phyloP scores from a whole-genome alignment of 2,797 vertebrate species.

The Crocidura indochinensis region DNA sequence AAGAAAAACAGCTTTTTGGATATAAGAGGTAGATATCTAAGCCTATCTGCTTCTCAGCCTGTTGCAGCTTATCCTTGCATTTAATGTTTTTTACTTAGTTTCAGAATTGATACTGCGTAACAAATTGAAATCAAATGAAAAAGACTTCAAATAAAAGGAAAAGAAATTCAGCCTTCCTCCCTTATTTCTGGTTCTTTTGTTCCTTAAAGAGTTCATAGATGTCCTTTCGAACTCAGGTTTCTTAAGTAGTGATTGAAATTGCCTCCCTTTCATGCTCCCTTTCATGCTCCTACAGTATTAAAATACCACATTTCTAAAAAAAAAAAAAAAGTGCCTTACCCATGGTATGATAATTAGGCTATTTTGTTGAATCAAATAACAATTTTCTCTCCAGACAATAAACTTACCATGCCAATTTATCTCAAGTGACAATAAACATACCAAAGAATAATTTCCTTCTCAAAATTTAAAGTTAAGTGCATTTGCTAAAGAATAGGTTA shows the following conservation, averaged over 20 bases:
- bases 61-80: not conserved
- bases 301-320: conserved; percentile 63
- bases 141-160: conserved; percentile 64
- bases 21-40: fast-evolving
- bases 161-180: conserved; percentile 5
- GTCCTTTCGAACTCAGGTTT: conserved; percentile 77
- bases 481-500: conserved; percentile 63
- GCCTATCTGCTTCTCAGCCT: conserved; percentile 24
- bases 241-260: conserved; percentile 63
- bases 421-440: conserved; percentile 73
- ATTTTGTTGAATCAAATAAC: conserved; percentile 65
- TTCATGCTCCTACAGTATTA: conserved; percentile 4
- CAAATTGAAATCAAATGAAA: conserved; percentile 66
- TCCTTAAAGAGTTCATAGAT: conserved; percentile 73
- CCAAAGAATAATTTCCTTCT: conserved; percentile 66
- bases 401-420: conserved; percentile 66
- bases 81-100: not conserved
- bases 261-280: conserved; percentile 52
- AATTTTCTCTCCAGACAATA: conserved; percentile 68
- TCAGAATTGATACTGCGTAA: conserved; percentile 43
- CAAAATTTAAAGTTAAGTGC: conserved; percentile 70
- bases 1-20: not conserved
- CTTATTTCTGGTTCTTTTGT: conserved; percentile 52
- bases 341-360: conserved; percentile 54
- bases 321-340: conserved; percentile 61